A percentile compares a stretch with the other conserved stretches of the same genome.
Evolutionary conservation across 2,113 vertebrate genomes (phyloP).

Genomic region (Aphyosemion australe): DNA sequence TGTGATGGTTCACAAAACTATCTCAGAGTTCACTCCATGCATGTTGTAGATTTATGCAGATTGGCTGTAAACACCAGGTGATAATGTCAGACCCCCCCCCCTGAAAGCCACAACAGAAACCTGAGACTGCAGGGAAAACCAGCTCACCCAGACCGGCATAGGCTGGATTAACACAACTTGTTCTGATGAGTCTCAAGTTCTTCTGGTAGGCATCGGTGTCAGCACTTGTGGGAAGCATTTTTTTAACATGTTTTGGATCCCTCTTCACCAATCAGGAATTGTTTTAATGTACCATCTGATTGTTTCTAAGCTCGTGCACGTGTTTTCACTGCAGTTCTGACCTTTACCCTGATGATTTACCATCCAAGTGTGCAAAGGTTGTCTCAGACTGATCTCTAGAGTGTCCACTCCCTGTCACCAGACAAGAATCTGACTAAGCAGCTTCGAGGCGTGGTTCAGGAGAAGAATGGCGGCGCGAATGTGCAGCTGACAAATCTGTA

Average conservation of each 20-base stretch:
- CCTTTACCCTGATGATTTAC: neutral
- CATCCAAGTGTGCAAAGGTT: neutral
- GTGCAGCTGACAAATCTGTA: neutral
- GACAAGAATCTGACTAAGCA: neutral
- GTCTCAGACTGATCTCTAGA: neutral
- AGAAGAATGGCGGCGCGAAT: neutral
- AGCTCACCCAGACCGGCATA: neutral
- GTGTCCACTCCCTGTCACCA: neutral
- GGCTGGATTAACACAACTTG: neutral
- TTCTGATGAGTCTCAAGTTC: neutral
- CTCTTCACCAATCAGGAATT: neutral
- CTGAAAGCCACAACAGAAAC: no score
- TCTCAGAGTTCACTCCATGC: no score
- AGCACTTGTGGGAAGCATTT: neutral
- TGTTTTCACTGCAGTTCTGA: neutral
- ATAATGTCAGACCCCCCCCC: neutral
- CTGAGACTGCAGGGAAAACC: neutral
- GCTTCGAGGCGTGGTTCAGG: neutral
- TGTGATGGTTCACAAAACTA: no score
- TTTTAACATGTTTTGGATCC: neutral
- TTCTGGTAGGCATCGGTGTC: neutral
- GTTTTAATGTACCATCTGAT: neutral
- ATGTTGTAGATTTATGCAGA: no score
- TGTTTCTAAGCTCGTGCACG: neutral
- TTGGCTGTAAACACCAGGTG: no score